Evolutionary conservation across 2,888 invertebrate species (phyloP), one percentile per base, ranked within the genome.

Genomic region (Barypeithes pellucidus): DNA sequence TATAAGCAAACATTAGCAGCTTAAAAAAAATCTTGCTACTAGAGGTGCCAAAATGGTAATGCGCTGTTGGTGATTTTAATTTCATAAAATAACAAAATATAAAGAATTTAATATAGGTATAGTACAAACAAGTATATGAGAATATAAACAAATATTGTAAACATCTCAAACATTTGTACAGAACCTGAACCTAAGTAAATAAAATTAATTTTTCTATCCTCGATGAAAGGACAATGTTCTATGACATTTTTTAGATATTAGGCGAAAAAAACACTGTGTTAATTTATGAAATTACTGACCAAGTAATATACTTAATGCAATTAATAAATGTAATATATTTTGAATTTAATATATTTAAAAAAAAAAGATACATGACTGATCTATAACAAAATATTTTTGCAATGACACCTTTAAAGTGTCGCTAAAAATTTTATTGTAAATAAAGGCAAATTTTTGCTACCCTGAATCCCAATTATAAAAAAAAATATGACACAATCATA

Each of bases 401-500:
- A 78, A 79, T 67, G 73, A 75, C 77, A 78, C 76, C 76, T 77
- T 66, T 36, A 73, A 66, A 54, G 62, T 72, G 67, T 33, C 22
- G 77, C 77, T 77, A 72, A 77, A 73, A 78, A 72, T 75, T 78
- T 77, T 75, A 77, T 75, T 77, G 71, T 74, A 75, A 72, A 73
- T 67, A 75, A 73, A 71, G 73, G 71, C 72, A 77, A 60, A 76
- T 77, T 78, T 60, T 76, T 76, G 74, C 77, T 78, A 74, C 81
- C 82, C 81, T 81, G 80, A 57, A 65, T 78, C 77, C 76, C 77
- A 76, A 76, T 63, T 67, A 75, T 78, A 77, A 78, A 78, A 77
- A 78, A 78, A 85, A 85, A 84, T 57, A 57, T 61, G 83, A 84
- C 82, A 81, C 82, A 82, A 83, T 81, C 78, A 82, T 81, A 81